Base-by-base conservation (phyloP, 2,888 invertebrate species). In the Dichetophora obliterata region DNA sequence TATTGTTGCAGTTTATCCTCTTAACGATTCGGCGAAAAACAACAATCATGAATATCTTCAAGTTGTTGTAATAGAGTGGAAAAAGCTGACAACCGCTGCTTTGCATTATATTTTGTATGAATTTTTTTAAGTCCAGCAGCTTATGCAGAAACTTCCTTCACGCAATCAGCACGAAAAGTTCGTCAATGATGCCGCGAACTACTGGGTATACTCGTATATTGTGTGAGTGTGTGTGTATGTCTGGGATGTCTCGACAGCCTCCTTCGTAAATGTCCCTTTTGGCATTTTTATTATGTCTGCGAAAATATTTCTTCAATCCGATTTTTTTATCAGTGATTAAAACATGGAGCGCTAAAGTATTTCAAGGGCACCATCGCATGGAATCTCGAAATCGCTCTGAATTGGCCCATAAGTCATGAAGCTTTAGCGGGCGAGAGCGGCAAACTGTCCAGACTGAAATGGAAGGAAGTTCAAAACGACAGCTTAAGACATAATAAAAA, bases 211-310 rank as follows among this genome's bases (percentile, higher is more conserved):
- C 70, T 22, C 24, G 22, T 57, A 54, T 27, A n/a, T n/a, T n/a
- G 5, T 31, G 31, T 5, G 31, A 4, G 34, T 16, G 5, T 48
- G 50, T 27, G n/a, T 50, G 54, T 14, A 22, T 37, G 65, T 16
- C 57, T 50, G 54, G 74, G 72, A 65, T 77, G 79, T 78, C 82
- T 80, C 79, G 79, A 80, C 79, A 78, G 75, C 79, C 81, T 82
- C 80, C 81, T 79, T 79, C 81, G 80, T 80, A 79, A 79, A 80
- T 79, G 79, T 78, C 76, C 80, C 80, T 82, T 80, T 78, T 79
- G 82, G 80, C 83, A 82, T 82, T 81, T 83, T 83, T 82, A 82
- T 82, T 81, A 81, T 81, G 81, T 81, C 81, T 82, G 82, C 76
- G 77, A 79, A 79, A 61, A 80, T 80, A 77, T 79, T 75, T 59